Conservation (phyloP, 2,113 vertebrate species). For the Chinchilla lanigera region DNA sequence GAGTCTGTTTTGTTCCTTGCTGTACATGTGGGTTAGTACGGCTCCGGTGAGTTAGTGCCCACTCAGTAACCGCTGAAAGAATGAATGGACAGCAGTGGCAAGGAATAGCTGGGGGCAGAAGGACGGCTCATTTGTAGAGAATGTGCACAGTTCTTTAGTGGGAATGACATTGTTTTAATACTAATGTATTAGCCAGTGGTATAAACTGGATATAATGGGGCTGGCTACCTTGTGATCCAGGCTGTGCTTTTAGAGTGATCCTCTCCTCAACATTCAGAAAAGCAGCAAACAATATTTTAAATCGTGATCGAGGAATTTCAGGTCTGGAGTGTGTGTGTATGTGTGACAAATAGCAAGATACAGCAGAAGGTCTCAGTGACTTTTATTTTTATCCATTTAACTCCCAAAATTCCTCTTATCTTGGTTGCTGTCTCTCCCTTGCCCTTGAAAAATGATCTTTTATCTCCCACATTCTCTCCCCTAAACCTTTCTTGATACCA, state of each 20-base stretch:
- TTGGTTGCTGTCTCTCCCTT: background rate
- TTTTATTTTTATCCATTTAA: background rate
- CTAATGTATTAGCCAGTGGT: background rate
- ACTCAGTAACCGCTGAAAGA: background rate
- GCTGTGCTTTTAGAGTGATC: background rate
- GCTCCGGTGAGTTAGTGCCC: background rate
- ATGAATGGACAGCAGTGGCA: background rate
- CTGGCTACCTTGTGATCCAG: background rate
- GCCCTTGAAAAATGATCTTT: background rate
- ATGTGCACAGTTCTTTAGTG: background rate
- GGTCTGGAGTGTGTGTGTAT: background rate
- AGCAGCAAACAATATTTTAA: background rate
- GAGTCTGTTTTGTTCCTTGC: background rate
- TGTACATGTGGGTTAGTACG: background rate
- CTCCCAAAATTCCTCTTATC: background rate
- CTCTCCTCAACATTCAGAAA: background rate
- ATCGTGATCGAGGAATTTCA: background rate
- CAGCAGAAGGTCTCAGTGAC: background rate
- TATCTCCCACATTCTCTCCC: background rate
- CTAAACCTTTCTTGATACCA: background rate
- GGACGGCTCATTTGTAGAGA: background rate
- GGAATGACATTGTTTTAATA: background rate
- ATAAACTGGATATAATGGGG: background rate
- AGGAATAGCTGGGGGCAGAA: background rate
- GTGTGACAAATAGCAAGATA: background rate